These are phyloP conservation scores for Enteromius fasciolatus DNA, from an alignment of 2,797 vertebrate species.

Conservation along the genomic window DNA sequence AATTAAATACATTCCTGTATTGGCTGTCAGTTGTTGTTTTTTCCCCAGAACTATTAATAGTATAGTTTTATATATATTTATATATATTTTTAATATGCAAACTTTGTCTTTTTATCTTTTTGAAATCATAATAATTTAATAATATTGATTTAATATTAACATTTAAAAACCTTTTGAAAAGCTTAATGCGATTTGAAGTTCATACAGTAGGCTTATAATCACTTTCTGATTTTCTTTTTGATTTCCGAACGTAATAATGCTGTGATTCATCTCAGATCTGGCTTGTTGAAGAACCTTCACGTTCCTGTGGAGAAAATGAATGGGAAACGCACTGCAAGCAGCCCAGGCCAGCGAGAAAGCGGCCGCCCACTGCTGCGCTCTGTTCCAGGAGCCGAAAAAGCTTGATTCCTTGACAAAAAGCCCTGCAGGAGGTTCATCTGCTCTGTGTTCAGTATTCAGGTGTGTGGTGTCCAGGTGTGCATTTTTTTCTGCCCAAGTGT, in stretches of 20 bases:
- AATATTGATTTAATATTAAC: not conserved
- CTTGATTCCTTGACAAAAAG: slow-evolving; percentile 27
- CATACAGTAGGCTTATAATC: not conserved
- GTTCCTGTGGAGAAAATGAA: slow-evolving; percentile 24
- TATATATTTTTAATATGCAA: not conserved
- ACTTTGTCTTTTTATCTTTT: not conserved
- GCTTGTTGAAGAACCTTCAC: not conserved
- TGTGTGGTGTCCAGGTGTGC: slow-evolving; percentile 48
- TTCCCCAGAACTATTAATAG: not conserved
- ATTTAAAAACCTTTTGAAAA: not conserved
- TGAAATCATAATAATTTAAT: not conserved
- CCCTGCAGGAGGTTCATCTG: slow-evolving; percentile 13
- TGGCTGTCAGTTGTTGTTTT: not conserved
- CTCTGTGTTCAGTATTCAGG: slow-evolving; percentile 24
- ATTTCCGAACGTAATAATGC: not conserved
- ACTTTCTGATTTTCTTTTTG: not conserved
- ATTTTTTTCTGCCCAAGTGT: slow-evolving; percentile 49
- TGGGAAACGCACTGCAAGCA: not conserved
- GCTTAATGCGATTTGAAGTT: not conserved
- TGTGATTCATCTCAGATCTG: slow-evolving; percentile 3
- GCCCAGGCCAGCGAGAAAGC: not conserved
- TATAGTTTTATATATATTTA: not conserved
- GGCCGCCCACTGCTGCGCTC: not conserved
- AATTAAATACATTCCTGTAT: not conserved
- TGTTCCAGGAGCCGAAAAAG: slow-evolving; percentile 2